A percentile compares a stretch with the other conserved stretches of the same genome.
Evolutionary conservation across 2,113 vertebrate genomes (phyloP).

Genomic region (Struthidea cinerea): DNA sequence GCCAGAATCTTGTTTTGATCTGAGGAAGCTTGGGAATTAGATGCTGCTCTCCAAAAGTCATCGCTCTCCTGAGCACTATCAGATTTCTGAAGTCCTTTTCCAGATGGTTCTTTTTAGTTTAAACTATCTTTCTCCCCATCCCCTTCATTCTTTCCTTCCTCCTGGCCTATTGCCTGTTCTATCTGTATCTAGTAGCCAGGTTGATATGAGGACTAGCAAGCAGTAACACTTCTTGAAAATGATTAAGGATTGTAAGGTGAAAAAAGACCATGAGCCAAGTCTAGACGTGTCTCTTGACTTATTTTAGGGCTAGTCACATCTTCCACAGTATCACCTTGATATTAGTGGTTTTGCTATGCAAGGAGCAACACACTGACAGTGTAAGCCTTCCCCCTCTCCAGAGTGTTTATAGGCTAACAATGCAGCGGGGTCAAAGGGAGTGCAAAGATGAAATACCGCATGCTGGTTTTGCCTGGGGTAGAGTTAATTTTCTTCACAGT

Average conservation of each 20-base stretch:
- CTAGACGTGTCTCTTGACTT: background rate
- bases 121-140: background rate
- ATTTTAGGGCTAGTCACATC: background rate
- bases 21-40: background rate
- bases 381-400: background rate
- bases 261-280: background rate
- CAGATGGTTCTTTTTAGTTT: background rate
- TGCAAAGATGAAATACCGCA: accelerated
- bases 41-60: background rate
- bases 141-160: background rate
- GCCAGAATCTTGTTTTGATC: background rate
- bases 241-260: background rate
- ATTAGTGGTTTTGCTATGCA: background rate
- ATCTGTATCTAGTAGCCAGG: background rate
- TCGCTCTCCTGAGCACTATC: background rate
- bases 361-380: background rate
- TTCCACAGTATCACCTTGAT: background rate
- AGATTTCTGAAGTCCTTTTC: background rate
- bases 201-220: background rate
- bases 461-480: background rate
- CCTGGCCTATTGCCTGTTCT: background rate
- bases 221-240: background rate
- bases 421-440: background rate
- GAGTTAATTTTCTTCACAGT: background rate
- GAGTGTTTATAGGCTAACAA: background rate